Evolutionary conservation across 2,797 vertebrate genomes (phyloP).

Genomic region (Chrosomus eos): DNA sequence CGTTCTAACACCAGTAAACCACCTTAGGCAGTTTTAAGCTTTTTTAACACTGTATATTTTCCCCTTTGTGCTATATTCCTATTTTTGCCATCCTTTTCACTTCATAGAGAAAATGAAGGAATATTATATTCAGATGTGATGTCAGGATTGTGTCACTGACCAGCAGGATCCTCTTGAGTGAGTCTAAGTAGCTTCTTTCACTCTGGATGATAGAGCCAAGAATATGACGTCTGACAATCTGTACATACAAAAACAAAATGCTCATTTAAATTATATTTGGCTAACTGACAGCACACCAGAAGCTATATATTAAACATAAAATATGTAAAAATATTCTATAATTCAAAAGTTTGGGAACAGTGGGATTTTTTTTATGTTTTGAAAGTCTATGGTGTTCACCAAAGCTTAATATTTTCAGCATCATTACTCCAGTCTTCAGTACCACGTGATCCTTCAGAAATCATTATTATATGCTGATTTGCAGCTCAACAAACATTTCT

Average conservation of each 20-base stretch:
- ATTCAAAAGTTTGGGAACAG: neutral
- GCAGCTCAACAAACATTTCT: neutral
- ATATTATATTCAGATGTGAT: constrained; percentile 4
- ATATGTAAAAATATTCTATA: neutral
- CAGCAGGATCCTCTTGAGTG: constrained; percentile 83
- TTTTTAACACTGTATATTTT: neutral
- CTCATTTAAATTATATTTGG: neutral
- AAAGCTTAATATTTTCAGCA: neutral
- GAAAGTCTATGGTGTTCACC: neutral
- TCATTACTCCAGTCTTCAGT: neutral
- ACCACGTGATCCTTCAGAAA: constrained; percentile 1
- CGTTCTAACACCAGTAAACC: neutral
- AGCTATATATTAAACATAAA: neutral
- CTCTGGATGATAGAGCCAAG: constrained; percentile 85
- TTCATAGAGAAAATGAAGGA: neutral
- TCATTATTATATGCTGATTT: neutral
- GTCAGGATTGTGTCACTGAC: constrained; percentile 62
- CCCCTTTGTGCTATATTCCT: neutral
- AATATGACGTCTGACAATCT: constrained; percentile 83
- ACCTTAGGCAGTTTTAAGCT: neutral
- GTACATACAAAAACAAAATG: constrained; percentile 7
- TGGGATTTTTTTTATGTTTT: neutral
- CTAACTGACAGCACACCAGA: neutral
- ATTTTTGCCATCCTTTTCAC: neutral
- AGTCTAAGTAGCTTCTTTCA: constrained; percentile 84